Conservation (phyloP, 2,113 vertebrate species). For the Pithys albifrons region DNA sequence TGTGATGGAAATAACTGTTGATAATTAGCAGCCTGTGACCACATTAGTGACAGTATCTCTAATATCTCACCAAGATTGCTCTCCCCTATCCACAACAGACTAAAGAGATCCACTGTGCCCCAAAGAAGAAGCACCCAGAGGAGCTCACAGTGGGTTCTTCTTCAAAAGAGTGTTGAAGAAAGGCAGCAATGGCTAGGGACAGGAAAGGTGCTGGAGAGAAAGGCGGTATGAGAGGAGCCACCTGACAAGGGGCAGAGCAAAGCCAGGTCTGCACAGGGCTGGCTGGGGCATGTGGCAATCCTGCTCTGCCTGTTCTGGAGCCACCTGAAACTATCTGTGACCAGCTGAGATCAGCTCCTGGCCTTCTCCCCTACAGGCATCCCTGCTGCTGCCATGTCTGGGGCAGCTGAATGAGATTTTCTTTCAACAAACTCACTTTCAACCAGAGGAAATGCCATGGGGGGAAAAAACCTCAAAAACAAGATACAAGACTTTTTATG, state of each 20-base stretch:
- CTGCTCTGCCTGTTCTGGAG: accelerated
- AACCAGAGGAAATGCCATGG: neutral
- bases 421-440: neutral
- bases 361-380: no score
- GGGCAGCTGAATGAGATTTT: neutral
- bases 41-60: neutral
- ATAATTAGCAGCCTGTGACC: neutral
- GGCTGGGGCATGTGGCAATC: accelerated
- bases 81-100: neutral
- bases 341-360: neutral
- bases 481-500: neutral
- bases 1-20: neutral
- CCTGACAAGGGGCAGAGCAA: neutral
- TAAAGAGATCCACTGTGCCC: neutral
- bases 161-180: neutral
- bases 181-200: neutral
- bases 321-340: neutral
- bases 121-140: neutral
- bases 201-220: neutral
- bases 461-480: neutral
- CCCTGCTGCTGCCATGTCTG: accelerated
- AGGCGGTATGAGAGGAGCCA: accelerated
- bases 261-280: neutral
- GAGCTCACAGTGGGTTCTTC: no score
- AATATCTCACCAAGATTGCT: neutral